These are phyloP conservation scores for Bombylius major DNA, from an alignment of 2,888 invertebrate species.

Conservation along the genomic window DNA sequence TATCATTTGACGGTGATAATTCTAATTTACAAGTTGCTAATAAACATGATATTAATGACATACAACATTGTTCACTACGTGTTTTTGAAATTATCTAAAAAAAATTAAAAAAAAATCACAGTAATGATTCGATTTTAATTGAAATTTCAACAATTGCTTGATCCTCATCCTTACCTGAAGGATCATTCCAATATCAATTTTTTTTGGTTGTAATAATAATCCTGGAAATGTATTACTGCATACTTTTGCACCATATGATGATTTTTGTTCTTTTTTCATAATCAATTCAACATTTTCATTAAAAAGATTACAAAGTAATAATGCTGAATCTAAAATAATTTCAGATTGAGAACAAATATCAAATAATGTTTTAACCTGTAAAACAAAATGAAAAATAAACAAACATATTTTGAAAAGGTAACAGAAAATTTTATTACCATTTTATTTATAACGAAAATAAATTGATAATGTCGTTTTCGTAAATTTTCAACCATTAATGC, in stretches of 20 bases:
- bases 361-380: slow-evolving; percentile 16
- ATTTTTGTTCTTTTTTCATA: slow-evolving; percentile 9
- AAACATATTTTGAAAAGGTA: not conserved
- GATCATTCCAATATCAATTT: slow-evolving; percentile 58
- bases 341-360: slow-evolving; percentile 12
- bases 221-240: slow-evolving; percentile 67
- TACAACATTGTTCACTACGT: slow-evolving; percentile 55
- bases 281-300: slow-evolving; percentile 13
- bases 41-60: slow-evolving; percentile 39
- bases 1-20: slow-evolving; percentile 20
- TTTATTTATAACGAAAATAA: slow-evolving; percentile 31
- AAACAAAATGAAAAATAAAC: no score
- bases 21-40: slow-evolving; percentile 17
- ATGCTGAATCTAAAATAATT: slow-evolving; percentile 13
- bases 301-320: slow-evolving; percentile 11
- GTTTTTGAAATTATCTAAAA: slow-evolving; percentile 42
- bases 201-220: slow-evolving; percentile 54
- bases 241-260: slow-evolving; percentile 29
- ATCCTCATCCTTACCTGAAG: slow-evolving; percentile 46
- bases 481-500: slow-evolving; percentile 14
- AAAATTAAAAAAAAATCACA: not conserved
- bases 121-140: not conserved
- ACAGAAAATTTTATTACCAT: slow-evolving; percentile 20
- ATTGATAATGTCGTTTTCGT: slow-evolving; percentile 22
- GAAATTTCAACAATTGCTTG: no score